Base-by-base conservation (phyloP, 1,140 invertebrate genomes). In the Solen grandis region DNA sequence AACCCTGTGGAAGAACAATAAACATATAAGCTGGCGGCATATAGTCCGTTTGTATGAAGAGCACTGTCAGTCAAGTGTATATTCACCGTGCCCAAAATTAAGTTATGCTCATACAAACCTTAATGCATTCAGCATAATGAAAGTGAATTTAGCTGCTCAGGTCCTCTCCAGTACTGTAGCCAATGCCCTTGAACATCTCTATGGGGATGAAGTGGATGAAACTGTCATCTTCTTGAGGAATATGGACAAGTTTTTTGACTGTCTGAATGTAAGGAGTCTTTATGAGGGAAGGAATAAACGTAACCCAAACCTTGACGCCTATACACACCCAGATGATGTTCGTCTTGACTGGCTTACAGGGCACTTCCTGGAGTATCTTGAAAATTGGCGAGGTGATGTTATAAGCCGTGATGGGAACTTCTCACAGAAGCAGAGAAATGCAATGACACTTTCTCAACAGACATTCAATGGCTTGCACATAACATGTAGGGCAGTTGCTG, bases 191-290 rank as follows among this genome's bases (percentile, higher is more conserved):
- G 54, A 83, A 35, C 19, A 22, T 33, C 29, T 35, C 1, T 73
- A 59, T 60, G 69, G 54, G 4, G 31, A 35, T 25, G 52, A 59
- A 36, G 16, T 41, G 5, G 3, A 16, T 0, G 75, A 83, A 59
- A 83, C 85, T 50, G 76, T 83, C 0, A 54, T 36, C 2, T 86
- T 86, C 52, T 68, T 86, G 13, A 74, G 76, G 41, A 76, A 55
- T 46, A 35, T 86, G 35, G 69, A 86, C 38, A 84, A 81, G 29
- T 86, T 82, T 41, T 86, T 84, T 83, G 85, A 86, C 52, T 81
- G 77, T 76, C 31, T 86, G 25, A 84, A 86, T 79, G 83, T 78
- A 0, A 36, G 85, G 36, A 55, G 33, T 80, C 50, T 82, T 4
- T 65, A 46, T 50, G 82, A 84, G 33, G 70, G 76, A 27, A 68